phyloP scores from a whole-genome alignment of 2,888 invertebrate genomes.

The Acleris cristana region DNA sequence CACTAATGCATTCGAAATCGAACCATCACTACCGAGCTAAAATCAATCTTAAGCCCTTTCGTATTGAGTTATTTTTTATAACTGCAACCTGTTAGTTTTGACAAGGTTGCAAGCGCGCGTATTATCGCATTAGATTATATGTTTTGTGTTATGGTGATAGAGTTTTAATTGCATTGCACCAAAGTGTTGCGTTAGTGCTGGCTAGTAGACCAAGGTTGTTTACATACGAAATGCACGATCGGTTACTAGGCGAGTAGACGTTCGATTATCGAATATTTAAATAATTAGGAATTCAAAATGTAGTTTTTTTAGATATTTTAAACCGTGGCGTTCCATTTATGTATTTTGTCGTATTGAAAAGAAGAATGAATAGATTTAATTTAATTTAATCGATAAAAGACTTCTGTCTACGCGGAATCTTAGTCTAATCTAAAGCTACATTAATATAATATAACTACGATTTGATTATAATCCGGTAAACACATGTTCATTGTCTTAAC shows the following conservation, averaged over 20 bases:
- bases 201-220: conserved; percentile 41
- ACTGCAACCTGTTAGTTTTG: background rate
- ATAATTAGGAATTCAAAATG: too few relatives aligned
- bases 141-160: conserved; percentile 39
- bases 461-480: too few relatives aligned
- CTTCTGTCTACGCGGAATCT: too few relatives aligned
- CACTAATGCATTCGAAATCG: conserved; percentile 32
- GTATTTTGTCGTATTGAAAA: too few relatives aligned
- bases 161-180: conserved; percentile 40
- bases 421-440: too few relatives aligned
- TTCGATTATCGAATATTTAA: background rate
- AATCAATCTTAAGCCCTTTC: background rate
- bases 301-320: too few relatives aligned
- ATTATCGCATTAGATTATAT: conserved; percentile 41
- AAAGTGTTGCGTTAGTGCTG: conserved; percentile 37
- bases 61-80: background rate
- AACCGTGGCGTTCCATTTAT: too few relatives aligned
- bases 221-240: conserved; percentile 43
- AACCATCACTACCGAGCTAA: background rate
- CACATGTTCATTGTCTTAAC: too few relatives aligned
- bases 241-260: conserved; percentile 18
- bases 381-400: too few relatives aligned
- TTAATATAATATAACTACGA: too few relatives aligned
- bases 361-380: too few relatives aligned
- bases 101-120: conserved; percentile 46